Evolutionary conservation across 2,888 invertebrate genomes (phyloP).

Genomic region (Cerastoderma edule): DNA sequence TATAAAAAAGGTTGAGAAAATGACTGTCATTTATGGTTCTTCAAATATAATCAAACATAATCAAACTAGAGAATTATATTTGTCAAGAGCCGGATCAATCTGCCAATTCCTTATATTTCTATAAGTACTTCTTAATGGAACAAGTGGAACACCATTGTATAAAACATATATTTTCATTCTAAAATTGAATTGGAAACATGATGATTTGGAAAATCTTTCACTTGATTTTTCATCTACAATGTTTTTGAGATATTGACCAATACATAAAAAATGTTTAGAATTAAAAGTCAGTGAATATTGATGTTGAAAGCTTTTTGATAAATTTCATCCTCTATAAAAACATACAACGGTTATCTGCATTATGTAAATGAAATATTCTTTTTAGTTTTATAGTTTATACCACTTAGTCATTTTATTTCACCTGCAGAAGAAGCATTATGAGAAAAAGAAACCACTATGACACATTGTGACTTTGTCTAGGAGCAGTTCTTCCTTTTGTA

Average conservation of each 20-base stretch:
- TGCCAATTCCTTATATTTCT: too few species aligned
- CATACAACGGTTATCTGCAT: not conserved
- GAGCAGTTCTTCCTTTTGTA: not conserved
- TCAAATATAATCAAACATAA: not conserved
- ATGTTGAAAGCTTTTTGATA: not conserved
- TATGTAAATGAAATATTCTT: not conserved
- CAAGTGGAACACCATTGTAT: too few species aligned
- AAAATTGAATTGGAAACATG: too few species aligned
- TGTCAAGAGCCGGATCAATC: too few species aligned
- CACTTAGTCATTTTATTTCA: not conserved
- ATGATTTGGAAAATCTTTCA: too few species aligned
- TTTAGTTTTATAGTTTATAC: not conserved
- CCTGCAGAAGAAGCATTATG: not conserved
- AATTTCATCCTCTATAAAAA: not conserved
- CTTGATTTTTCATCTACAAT: too few species aligned
- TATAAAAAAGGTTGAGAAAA: constrained; percentile 49
- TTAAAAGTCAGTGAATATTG: too few species aligned
- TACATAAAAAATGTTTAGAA: too few species aligned
- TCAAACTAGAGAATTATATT: not conserved
- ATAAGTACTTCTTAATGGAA: too few species aligned
- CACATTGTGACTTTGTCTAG: not conserved
- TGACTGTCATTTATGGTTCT: too few species aligned
- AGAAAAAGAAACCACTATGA: not conserved
- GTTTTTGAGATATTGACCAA: too few species aligned
- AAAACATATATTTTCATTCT: too few species aligned